Evolutionary conservation across 2,888 invertebrate species (phyloP), one percentile per base, ranked within the genome.

Genomic region (Napeogenes inachia): DNA sequence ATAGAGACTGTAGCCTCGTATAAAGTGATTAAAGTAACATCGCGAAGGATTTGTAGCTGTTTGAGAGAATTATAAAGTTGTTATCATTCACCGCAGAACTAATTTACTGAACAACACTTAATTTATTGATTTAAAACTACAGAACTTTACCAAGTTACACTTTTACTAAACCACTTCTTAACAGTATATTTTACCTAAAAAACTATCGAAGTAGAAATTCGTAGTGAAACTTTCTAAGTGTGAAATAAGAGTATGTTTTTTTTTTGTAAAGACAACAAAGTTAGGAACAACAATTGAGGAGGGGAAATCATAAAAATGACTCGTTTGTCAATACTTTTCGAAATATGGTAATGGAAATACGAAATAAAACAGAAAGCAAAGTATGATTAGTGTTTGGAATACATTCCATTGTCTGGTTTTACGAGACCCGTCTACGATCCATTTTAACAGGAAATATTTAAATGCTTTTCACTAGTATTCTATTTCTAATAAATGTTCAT

Each of bases 321-420:
- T 80, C 89, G 85, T 88, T 85, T 85, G 89, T 89, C 89, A 89
- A 89, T 90, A 89, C 87, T 81, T 89, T 88, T 87, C 89, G 89
- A 89, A 89, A 89, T 89, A 89, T 85, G 87, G 83, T 89, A 90
- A 90, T 89, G 89, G 89, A 90, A 89, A 90, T 89, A 84, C 84
- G 88, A 87, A 89, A 89, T 90, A 90, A 89, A 89, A 89, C 87
- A 87, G 87, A 89, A 89, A 88, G 88, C 88, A 90, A 87, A 89
- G 87, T 89, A 87, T 89, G 88, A 89, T 89, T 89, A 89, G 89
- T 89, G 87, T 86, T 84, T 82, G 85, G 85, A 82, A 80, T 83
- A 85, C 75, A 85, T 85, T 85, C 85, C 85, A 85, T 86, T 87
- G 87, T 79, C 82, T 78, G 79, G 80, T 73, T 87, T 87, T 88